phyloP scores from a whole-genome alignment of 2,113 vertebrate genomes.

The Morone chrysops region DNA sequence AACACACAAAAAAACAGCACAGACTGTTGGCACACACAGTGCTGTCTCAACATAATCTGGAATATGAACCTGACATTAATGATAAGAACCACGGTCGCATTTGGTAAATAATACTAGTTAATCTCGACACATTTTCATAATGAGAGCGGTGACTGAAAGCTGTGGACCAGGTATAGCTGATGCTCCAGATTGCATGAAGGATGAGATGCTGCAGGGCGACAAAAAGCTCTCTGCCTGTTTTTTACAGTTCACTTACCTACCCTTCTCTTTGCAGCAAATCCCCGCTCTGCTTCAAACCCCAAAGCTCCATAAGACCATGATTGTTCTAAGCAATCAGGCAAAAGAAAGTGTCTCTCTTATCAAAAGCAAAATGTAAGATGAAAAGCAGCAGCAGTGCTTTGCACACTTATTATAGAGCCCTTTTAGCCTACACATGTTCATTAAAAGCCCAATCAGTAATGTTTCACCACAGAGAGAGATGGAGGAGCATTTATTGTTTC shows the following conservation, averaged over 20 bases:
- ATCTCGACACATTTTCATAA: slow-evolving; percentile 15
- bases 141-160: slow-evolving; percentile 34
- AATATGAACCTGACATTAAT: not conserved
- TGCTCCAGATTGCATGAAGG: slow-evolving; percentile 35
- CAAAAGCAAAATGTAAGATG: slow-evolving; percentile 20
- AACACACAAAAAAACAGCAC: not conserved
- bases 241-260: slow-evolving; percentile 70
- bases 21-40: not conserved
- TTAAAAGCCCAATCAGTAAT: not conserved
- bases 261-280: slow-evolving; percentile 27
- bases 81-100: not conserved
- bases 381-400: slow-evolving; percentile 11
- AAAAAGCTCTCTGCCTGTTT: slow-evolving; percentile 63
- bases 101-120: slow-evolving; percentile 26
- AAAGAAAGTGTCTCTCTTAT: slow-evolving; percentile 37
- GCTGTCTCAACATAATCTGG: not conserved
- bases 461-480: not conserved
- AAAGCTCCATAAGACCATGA: slow-evolving; percentile 41
- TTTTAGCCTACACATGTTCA: not conserved
- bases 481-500: not conserved
- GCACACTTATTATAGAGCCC: not conserved
- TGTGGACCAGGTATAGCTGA: slow-evolving; percentile 36
- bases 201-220: slow-evolving; percentile 50
- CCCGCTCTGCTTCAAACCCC: slow-evolving; percentile 34
- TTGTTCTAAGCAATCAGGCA: slow-evolving; percentile 49